Evolutionary conservation across 1,140 invertebrate genomes (phyloP).

Genomic region (Cephus cinctus): DNA sequence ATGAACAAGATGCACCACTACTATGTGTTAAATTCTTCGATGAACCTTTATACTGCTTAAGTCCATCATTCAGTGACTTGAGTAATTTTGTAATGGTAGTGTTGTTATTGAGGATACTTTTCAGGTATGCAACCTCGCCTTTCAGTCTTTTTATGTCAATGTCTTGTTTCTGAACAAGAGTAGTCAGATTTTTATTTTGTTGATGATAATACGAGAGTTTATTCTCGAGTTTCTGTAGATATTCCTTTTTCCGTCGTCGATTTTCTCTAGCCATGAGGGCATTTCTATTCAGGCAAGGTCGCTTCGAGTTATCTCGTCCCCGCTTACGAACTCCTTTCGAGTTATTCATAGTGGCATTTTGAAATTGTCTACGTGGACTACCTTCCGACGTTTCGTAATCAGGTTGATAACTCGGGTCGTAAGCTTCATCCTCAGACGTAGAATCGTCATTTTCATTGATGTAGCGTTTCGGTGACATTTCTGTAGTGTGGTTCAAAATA

Average conservation of each 20-base stretch:
- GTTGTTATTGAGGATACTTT: conserved; percentile 57
- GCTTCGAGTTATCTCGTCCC: conserved; percentile 41
- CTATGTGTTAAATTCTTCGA: background rate
- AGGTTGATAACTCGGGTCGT: too few species aligned
- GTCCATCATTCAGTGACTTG: conserved; percentile 44
- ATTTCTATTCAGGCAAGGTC: conserved; percentile 51
- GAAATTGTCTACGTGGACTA: too few species aligned
- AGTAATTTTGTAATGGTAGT: conserved; percentile 51
- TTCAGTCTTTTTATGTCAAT: conserved; percentile 50
- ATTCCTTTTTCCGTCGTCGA: conserved; percentile 59
- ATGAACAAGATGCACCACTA: background rate
- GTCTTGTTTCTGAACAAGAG: conserved; percentile 51
- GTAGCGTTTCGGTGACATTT: too few species aligned
- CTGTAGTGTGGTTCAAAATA: too few species aligned
- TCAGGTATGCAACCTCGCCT: conserved; percentile 56
- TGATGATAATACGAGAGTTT: conserved; percentile 46
- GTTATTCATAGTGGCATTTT: conserved; percentile 4
- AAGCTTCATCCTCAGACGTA: too few species aligned
- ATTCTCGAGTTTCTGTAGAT: conserved; percentile 58
- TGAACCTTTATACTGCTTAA: background rate
- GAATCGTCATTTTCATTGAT: too few species aligned
- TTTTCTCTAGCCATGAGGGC: conserved; percentile 62
- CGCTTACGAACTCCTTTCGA: conserved; percentile 6
- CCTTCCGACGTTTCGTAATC: too few species aligned
- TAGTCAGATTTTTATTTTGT: conserved; percentile 54